Percentiles rank a stretch among this genome's conserved stretches.
phyloP scores from a whole-genome alignment of 2,888 invertebrate genomes.

The Stegophylla sp. region DNA sequence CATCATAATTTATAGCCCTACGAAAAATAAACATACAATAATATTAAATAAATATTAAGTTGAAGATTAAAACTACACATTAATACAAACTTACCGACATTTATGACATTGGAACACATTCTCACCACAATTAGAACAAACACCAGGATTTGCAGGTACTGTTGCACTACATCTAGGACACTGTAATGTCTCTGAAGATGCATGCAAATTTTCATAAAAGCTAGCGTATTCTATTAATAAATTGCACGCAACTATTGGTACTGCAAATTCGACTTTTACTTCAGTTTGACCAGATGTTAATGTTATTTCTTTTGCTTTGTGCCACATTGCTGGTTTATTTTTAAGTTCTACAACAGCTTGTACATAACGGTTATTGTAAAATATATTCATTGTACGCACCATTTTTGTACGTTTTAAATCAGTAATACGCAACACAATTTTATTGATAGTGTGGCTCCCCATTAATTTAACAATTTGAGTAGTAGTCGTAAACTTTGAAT shows the following conservation, averaged over 20 bases:
- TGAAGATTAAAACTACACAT: background rate
- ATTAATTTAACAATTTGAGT: slow-evolving; percentile 96
- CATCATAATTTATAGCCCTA: slow-evolving; percentile 97
- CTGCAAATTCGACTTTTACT: slow-evolving; percentile 93
- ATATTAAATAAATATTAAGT: background rate
- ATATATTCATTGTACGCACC: slow-evolving; percentile 94
- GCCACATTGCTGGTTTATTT: slow-evolving; percentile 96
- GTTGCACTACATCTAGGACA: slow-evolving; percentile 96
- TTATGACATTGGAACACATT: slow-evolving; percentile 99
- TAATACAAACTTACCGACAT: slow-evolving; percentile 73
- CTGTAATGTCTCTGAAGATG: slow-evolving; percentile 90
- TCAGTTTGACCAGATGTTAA: slow-evolving; percentile 92
- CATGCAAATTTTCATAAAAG: slow-evolving; percentile 94
- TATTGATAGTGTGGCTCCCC: slow-evolving; percentile 93
- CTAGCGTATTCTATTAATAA: slow-evolving; percentile 98
- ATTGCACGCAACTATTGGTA: slow-evolving; percentile 97
- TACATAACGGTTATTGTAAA: slow-evolving; percentile 94
- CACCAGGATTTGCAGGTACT: slow-evolving; percentile 96
- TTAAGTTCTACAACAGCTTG: slow-evolving; percentile 97
- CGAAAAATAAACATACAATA: slow-evolving; percentile 40
- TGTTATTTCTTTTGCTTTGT: slow-evolving; percentile 91
- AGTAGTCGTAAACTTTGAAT: slow-evolving; percentile 97
- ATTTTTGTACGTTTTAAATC: slow-evolving; percentile 96
- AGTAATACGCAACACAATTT: slow-evolving; percentile 89
- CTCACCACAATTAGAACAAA: slow-evolving; percentile 96